Percentiles rank a stretch among this genome's conserved stretches.
Evolutionary conservation across 2,888 invertebrate species (phyloP).

Genomic region (Lordiphosa fenestrarum): DNA sequence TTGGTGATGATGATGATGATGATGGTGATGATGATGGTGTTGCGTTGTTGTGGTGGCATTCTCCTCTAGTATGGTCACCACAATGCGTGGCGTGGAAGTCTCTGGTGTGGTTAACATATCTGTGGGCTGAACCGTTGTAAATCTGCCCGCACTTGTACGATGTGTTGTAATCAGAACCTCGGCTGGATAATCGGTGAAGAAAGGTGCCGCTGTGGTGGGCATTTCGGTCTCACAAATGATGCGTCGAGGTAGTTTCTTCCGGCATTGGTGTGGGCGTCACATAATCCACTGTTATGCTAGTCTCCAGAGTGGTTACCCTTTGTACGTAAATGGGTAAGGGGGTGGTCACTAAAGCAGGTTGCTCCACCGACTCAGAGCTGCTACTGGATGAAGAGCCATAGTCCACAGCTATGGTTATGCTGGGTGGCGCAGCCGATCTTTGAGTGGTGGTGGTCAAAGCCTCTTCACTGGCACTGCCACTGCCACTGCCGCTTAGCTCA

Average conservation of each 20-base stretch:
- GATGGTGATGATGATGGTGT: conserved; percentile 22
- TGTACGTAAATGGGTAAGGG: conserved; percentile 62
- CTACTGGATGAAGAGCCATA: conserved; percentile 43
- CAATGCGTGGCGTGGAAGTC: conserved; percentile 43
- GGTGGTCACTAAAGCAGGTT: conserved; percentile 55
- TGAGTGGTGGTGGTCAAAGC: conserved; percentile 47
- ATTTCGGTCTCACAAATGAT: conserved; percentile 61
- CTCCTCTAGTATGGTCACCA: conserved; percentile 49
- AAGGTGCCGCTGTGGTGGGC: conserved; percentile 78
- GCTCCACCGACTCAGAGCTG: conserved; percentile 70
- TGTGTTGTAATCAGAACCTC: conserved; percentile 77
- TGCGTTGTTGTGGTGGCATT: conserved; percentile 28
- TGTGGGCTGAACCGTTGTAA: conserved; percentile 66
- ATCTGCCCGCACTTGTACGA: conserved; percentile 61
- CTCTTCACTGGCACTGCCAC: conserved; percentile 44
- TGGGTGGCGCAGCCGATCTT: conserved; percentile 46
- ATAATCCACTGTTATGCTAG: conserved; percentile 72
- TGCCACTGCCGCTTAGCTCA: conserved; percentile 44
- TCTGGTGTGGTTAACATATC: conserved; percentile 47
- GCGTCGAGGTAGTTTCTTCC: conserved; percentile 55
- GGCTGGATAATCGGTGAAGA: conserved; percentile 79
- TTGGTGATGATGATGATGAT: too few species aligned
- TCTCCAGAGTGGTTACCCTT: conserved; percentile 74
- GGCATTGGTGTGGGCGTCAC: conserved; percentile 59
- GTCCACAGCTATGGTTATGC: conserved; percentile 57